Base-by-base conservation (phyloP, 2,797 vertebrate species). In the Characodon lateralis region DNA sequence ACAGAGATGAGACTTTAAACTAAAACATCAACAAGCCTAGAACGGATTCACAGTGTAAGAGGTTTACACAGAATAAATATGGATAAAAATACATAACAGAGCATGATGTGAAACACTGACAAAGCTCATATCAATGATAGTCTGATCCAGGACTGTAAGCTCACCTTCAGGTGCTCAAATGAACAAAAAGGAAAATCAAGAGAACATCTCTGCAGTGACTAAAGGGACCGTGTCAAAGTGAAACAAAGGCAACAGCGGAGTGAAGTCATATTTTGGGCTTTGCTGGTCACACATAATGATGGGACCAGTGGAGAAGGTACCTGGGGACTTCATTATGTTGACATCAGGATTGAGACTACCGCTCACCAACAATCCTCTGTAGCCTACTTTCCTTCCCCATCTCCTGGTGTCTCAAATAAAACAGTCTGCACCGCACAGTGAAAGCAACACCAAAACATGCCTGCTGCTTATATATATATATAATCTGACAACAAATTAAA, bases 301-400 rank as follows among this genome's bases (percentile, higher is more conserved):
- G 88, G 86, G 84, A 90, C 83, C 87, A 80, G 82, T 66, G 53
- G 85, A 87, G 89, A 84, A 92, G 85, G 91, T 89, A 94, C 91
- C 94, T 85, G 72, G 94, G 94, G 94, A 95, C 94, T 93, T 95
- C 91, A 95, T 95, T 95, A 95, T 78, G 55, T 76, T 77, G 90
- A 90, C 87, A 86, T 86, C 31, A 13, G 80, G 76, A 86, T 76
- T 69, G 80, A 89, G 78, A 85, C 84, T 83, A 70, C 83, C n/a
- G 74, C 76, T 83, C 79, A 77, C 66, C 74, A 80, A 71, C 82
- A 71, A 46, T 82, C 77, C 72, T 73, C 74, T 74, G 48, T 66
- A 78, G 50, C 75, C 77, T 73, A 63, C 76, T 72, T 82, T 83
- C 51, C 14, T 2, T 66, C 70, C 81, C 75, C 31, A 76, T 51